Evolutionary conservation across 1,140 invertebrate genomes (phyloP), one percentile per base, ranked within the genome.

Genomic region (Drosophila sulfurigaster): DNA sequence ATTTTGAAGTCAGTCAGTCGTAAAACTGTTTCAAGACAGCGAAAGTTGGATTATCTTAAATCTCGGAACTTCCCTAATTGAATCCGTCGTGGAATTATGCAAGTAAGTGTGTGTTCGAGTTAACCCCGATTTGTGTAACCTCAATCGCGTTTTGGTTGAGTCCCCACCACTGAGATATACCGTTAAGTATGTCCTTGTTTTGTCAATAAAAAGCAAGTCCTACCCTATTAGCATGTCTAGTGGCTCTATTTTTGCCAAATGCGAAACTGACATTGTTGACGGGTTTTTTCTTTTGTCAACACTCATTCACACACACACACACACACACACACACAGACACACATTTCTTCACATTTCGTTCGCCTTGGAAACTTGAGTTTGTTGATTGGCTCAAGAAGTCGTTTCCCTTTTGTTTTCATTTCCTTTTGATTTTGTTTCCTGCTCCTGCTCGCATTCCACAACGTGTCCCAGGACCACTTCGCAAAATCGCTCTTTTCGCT

Each of bases 321-420:
- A 25, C 20, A 20, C 16, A 16, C 16, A 1, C 20, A 20, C 20
- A 20, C 0, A 20, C 20, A 20, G 0, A 20, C 20, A 20, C 2
- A 20, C 20, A 25, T 25, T 25, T 25, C 20, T 35, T 75, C 35
- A 15, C 41, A 43, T 13, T 20, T 51, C 43, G 13, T 85, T 85
- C 49, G 81, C 81, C 85, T 90, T 89, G 85, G 85, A 89, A 89
- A 89, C 85, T 85, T 60, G 41, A 69, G 83, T 88, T 87, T 85
- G 82, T 87, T 87, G 82, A 87, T 86, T 82, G 46, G 59, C 52
- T 32, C 16, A 75, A 78, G 71, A 56, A 78, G 65, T 69, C 35
- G 15, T 79, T 51, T 49, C 63, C 35, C 43, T 62, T 45, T 41
- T 45, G 46, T 51, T 60, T 28, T 56, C 20, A 16, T 16, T 28